Base-by-base conservation (phyloP, 2,797 vertebrate genomes). In the Gadopsis marmoratus region DNA sequence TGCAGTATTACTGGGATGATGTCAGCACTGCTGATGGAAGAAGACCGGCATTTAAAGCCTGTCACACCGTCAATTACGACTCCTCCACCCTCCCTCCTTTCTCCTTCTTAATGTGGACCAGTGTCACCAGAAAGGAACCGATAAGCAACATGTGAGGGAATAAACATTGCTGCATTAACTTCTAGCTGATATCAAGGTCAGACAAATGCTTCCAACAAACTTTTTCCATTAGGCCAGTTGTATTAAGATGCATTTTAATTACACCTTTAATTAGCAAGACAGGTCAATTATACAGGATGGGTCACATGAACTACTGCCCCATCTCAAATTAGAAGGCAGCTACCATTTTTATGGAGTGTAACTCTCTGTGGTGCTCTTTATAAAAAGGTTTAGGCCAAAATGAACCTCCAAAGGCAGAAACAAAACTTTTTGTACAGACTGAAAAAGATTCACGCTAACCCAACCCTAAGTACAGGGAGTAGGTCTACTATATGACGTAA, bases 231-330 rank as follows among this genome's bases (percentile, higher is more conserved):
- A 85, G 55, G 35, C 31, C 48, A 29, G 58, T 59, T 78, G 74
- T 41, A 26, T 31, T 51, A 77, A 69, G 55, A 71, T 81, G 74
- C 69, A 70, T 50, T 83, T 91, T 89, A 89, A 92, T 89, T 82
- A 81, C 66, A 78, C 65, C 74, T 85, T 89, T 89, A 92, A 89
- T 92, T 90, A 91, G 84, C 41, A 19, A 26, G 54, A 11, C 53
- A 37, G 80, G 85, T 71, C 78, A 86, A 21, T 59, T 74, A 54
- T 51, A 59, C 41, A 7, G 65, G 41, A 74, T 29, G 68, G 83
- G 81, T 86, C 86, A 83, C 84, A 79, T 35, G 39, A 71, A 53
- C 35, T 4, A 53, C 35, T 4, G 23, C 21, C 45, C 47, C 76
- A 73, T 82, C 50, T 78, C 68, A 78, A 85, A 85, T 82, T 80